Evolutionary conservation across 2,888 invertebrate genomes (phyloP).

Genomic region (Metellina segmentata): DNA sequence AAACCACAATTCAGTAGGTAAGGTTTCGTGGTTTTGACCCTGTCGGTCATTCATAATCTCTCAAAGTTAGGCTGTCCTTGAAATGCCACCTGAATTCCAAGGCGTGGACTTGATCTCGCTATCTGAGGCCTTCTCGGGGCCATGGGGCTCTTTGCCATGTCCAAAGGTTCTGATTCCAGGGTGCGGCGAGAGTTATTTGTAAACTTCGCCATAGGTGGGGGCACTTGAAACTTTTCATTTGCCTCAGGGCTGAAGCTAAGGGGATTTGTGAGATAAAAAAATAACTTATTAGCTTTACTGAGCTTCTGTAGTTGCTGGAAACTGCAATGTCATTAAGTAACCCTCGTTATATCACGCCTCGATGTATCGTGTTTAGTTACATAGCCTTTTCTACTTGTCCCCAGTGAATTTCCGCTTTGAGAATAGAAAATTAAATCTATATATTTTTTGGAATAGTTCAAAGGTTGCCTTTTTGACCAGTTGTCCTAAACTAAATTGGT

Average conservation of each 20-base stretch:
- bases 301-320: no score
- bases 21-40: constrained; percentile 14
- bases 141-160: constrained; percentile 7
- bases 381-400: no score
- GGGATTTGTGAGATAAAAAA: not conserved
- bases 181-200: not conserved
- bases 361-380: no score
- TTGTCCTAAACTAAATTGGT: no score
- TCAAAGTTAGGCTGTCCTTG: constrained; percentile 33
- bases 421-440: no score
- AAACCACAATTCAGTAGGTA: constrained; percentile 45
- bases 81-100: constrained; percentile 40
- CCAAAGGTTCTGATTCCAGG: constrained; percentile 4
- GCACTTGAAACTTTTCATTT: no score
- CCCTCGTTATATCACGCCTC: no score
- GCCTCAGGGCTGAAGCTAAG: not conserved
- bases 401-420: no score
- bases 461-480: no score
- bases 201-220: not conserved
- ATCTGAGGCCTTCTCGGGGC: constrained; percentile 33
- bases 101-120: constrained; percentile 48
- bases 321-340: no score
- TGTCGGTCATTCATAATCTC: constrained; percentile 27
- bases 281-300: not conserved
- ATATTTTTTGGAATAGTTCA: no score